Evolutionary conservation across 1,140 invertebrate genomes (phyloP).

Genomic region (Pseudomyrmex pallidus): DNA sequence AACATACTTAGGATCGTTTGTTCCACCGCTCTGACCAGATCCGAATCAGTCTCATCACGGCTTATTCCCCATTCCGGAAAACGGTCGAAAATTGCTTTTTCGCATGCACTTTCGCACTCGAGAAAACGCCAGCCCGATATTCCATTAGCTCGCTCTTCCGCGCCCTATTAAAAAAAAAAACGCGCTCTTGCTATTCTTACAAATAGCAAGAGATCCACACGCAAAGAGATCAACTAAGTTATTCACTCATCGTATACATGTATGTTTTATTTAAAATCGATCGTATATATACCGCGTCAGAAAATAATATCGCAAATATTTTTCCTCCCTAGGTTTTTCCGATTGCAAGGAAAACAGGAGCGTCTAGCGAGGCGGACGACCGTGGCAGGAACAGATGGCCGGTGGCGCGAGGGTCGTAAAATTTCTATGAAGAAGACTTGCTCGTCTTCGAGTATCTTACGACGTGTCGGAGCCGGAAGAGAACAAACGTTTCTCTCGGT

Average conservation of each 20-base stretch:
- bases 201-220: neutral
- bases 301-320: neutral
- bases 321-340: neutral
- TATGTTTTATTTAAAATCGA: slow-evolving; percentile 26
- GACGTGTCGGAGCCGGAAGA: slow-evolving; percentile 6
- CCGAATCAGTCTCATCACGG: slow-evolving; percentile 66
- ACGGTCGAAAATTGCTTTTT: slow-evolving; percentile 64
- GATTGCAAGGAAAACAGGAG: neutral
- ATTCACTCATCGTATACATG: neutral
- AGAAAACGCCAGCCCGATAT: slow-evolving; percentile 4
- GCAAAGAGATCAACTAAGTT: neutral
- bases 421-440: slow-evolving; percentile 32
- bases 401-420: slow-evolving; percentile 12
- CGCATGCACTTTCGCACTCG: slow-evolving; percentile 25
- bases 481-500: slow-evolving; percentile 12
- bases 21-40: slow-evolving; percentile 58
- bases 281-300: neutral
- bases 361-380: neutral
- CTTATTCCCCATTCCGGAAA: slow-evolving; percentile 60
- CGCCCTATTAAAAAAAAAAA: neutral
- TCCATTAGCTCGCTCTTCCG: slow-evolving; percentile 2
- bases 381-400: neutral
- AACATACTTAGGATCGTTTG: slow-evolving; percentile 70
- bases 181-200: neutral
- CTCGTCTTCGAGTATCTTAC: slow-evolving; percentile 1